phyloP scores from a whole-genome alignment of 2,797 vertebrate genomes.

The Pachyuromys duprasi region DNA sequence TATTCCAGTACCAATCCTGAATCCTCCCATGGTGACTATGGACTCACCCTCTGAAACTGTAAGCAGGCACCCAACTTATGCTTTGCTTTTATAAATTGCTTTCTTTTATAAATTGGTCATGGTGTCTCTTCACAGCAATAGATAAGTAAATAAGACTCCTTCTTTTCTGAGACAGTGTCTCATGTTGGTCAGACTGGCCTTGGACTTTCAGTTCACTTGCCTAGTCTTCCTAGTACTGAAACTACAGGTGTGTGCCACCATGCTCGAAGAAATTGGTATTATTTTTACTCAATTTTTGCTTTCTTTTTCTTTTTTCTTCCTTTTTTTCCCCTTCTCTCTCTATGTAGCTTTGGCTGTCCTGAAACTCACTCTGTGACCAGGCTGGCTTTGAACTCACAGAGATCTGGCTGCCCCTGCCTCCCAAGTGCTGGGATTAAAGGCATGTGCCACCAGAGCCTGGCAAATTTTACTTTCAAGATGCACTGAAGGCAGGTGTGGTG shows the following conservation, averaged over 20 bases:
- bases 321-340: too few relatives aligned
- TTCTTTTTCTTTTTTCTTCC: too few relatives aligned
- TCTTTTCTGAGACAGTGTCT: not conserved
- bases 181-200: not conserved
- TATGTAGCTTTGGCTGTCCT: too few relatives aligned
- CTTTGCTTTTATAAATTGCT: not conserved
- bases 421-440: too few relatives aligned
- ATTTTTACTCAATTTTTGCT: conserved; percentile 33
- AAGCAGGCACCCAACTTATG: not conserved
- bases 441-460: too few relatives aligned
- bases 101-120: not conserved
- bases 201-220: not conserved
- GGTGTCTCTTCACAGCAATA: not conserved
- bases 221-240: not conserved
- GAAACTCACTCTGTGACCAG: too few relatives aligned
- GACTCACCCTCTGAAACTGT: not conserved
- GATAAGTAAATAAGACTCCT: not conserved
- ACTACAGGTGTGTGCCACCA: not conserved
- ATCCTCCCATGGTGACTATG: not conserved
- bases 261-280: not conserved
- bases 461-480: not conserved
- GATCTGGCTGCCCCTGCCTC: too few relatives aligned
- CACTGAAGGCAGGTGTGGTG: not conserved
- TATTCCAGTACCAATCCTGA: not conserved
- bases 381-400: too few relatives aligned